phyloP scores from a whole-genome alignment of 2,797 vertebrate species.

The Perodicticus potto region DNA sequence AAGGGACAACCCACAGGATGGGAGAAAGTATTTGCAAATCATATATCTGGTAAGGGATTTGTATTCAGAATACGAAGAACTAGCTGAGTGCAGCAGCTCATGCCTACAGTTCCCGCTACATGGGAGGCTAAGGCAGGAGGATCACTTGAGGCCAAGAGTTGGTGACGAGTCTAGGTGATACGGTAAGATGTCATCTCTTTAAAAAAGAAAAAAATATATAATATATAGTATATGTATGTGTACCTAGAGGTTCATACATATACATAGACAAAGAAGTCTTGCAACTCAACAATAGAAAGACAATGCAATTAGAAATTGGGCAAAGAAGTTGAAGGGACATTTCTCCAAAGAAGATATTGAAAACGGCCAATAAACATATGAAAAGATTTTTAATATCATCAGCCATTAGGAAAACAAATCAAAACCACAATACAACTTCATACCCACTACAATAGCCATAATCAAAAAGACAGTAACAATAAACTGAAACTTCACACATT shows the following conservation, averaged over 20 bases:
- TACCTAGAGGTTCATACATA: too few species aligned
- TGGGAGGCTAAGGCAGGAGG: too few species aligned
- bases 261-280: not conserved
- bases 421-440: not conserved
- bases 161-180: not conserved
- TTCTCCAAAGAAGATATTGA: not conserved
- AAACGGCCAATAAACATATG: not conserved
- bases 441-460: not conserved
- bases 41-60: not conserved
- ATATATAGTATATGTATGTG: too few species aligned
- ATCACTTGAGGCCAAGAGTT: not conserved
- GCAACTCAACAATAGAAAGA: not conserved
- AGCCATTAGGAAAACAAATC: not conserved
- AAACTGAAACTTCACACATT: not conserved
- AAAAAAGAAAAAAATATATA: not conserved
- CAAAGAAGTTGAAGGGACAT: not conserved
- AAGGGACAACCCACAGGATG: not conserved
- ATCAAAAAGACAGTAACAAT: not conserved
- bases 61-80: not conserved
- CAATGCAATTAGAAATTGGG: not conserved
- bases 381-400: not conserved
- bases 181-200: not conserved
- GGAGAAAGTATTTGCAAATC: not conserved
- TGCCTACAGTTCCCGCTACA: not conserved
- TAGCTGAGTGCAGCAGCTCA: not conserved